phyloP scores from a whole-genome alignment of 2,797 vertebrate genomes.

The Coregonus sp. region DNA sequence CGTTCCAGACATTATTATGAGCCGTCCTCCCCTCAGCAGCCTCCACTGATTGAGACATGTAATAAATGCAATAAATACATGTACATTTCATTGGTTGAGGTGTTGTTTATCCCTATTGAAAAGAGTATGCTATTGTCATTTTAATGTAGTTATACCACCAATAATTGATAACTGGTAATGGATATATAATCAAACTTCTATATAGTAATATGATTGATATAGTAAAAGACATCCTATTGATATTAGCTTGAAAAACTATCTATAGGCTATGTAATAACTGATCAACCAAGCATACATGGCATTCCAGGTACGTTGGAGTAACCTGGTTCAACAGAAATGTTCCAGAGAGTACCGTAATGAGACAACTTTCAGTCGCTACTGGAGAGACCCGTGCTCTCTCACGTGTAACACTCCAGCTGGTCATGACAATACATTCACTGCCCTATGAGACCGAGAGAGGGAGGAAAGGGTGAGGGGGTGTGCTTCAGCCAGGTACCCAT shows the following conservation, averaged over 20 bases:
- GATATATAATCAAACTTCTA: not conserved
- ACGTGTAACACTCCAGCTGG: slow-evolving; percentile 54
- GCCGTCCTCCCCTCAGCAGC: no score
- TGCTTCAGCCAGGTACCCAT: not conserved
- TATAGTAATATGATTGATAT: no score
- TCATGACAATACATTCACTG: slow-evolving; percentile 47
- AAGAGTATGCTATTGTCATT: no score
- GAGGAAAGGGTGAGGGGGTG: not conserved
- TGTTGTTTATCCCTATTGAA: no score
- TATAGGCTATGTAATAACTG: not conserved
- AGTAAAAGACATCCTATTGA: not conserved
- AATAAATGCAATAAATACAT: not conserved
- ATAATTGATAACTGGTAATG: no score
- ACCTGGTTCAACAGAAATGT: not conserved
- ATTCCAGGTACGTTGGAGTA: not conserved
- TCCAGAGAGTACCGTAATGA: not conserved
- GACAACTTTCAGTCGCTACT: slow-evolving; percentile 48
- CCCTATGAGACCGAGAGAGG: slow-evolving; percentile 37
- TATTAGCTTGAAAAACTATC: not conserved
- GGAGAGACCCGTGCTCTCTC: slow-evolving; percentile 43
- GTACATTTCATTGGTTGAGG: not conserved
- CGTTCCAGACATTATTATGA: no score
- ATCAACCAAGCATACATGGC: not conserved
- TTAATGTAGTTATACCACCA: no score
- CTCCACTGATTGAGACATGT: not conserved